Conservation (phyloP, 2,888 invertebrate species). For the Epirrita christyi region DNA sequence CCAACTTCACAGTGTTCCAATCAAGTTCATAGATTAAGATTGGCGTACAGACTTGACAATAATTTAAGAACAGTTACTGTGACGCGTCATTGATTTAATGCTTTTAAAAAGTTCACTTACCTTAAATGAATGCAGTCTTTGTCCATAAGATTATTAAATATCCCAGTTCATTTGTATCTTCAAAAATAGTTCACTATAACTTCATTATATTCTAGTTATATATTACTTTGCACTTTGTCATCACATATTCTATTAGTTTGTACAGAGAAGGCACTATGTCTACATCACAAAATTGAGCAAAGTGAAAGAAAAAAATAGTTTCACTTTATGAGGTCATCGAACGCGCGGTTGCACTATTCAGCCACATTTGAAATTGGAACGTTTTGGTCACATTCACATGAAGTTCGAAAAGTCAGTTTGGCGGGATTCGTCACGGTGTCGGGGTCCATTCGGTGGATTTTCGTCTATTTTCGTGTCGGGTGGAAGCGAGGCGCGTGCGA, state of each 20-base stretch:
- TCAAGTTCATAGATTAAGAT: conserved; percentile 84
- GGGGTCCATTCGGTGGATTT: conserved; percentile 69
- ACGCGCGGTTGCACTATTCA: conserved; percentile 57
- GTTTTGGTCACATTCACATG: conserved; percentile 53
- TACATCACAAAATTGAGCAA: conserved; percentile 82
- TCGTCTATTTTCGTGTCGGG: conserved; percentile 61
- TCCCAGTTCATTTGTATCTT: conserved; percentile 44
- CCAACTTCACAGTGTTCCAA: conserved; percentile 69
- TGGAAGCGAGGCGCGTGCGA: conserved; percentile 69
- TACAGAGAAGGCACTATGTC: conserved; percentile 76
- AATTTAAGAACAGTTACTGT: conserved; percentile 40
- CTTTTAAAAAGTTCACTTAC: conserved; percentile 56
- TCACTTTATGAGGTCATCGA: conserved; percentile 72
- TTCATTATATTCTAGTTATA: conserved; percentile 58
- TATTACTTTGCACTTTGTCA: conserved; percentile 76
- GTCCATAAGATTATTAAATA: conserved; percentile 65
- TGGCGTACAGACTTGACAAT: conserved; percentile 65
- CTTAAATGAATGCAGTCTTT: conserved; percentile 61
- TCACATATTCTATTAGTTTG: conserved; percentile 73
- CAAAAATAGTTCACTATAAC: conserved; percentile 64
- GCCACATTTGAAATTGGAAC: conserved; percentile 64
- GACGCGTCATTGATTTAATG: conserved; percentile 33
- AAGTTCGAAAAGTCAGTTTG: conserved; percentile 60
- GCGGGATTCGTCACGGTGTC: conserved; percentile 54
- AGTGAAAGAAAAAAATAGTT: conserved; percentile 66